phyloP scores from a whole-genome alignment of 2,888 invertebrate species.

The Acronicta psi region DNA sequence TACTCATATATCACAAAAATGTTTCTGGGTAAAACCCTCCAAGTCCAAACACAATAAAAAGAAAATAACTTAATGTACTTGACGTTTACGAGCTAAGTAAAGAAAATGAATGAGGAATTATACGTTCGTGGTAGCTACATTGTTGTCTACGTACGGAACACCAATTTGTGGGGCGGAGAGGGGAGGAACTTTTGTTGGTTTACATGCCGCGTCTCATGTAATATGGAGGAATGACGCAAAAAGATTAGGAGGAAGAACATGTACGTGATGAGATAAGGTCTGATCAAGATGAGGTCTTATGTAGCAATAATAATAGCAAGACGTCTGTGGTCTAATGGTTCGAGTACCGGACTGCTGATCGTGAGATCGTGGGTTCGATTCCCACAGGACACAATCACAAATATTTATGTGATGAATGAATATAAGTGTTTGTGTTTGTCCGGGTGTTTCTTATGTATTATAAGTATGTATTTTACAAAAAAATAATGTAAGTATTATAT shows the following conservation, averaged over 20 bases:
- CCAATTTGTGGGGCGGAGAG: slow-evolving; percentile 9
- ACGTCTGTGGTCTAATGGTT: too few species aligned
- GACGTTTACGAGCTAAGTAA: slow-evolving; percentile 35
- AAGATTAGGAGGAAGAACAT: slow-evolving; percentile 24
- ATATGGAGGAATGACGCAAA: slow-evolving; percentile 36
- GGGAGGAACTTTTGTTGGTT: slow-evolving; percentile 10
- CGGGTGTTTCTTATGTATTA: too few species aligned
- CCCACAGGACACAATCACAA: too few species aligned
- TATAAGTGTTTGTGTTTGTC: too few species aligned
- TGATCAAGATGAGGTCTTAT: neutral
- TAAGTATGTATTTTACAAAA: too few species aligned
- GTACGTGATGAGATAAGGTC: neutral
- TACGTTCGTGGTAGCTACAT: slow-evolving; percentile 4
- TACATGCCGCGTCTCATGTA: slow-evolving; percentile 39
- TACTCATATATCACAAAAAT: neutral
- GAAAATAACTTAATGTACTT: slow-evolving; percentile 23
- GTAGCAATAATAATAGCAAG: too few species aligned
- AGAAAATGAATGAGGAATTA: slow-evolving; percentile 27
- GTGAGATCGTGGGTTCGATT: too few species aligned
- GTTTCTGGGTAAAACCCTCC: neutral
- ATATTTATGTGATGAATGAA: too few species aligned
- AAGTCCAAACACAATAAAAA: slow-evolving; percentile 27
- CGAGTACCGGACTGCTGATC: too few species aligned
- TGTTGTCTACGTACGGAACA: slow-evolving; percentile 6
- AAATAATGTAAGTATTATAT: too few species aligned